phyloP scores from a whole-genome alignment of 2,797 vertebrate genomes.

The Esox lucius region DNA sequence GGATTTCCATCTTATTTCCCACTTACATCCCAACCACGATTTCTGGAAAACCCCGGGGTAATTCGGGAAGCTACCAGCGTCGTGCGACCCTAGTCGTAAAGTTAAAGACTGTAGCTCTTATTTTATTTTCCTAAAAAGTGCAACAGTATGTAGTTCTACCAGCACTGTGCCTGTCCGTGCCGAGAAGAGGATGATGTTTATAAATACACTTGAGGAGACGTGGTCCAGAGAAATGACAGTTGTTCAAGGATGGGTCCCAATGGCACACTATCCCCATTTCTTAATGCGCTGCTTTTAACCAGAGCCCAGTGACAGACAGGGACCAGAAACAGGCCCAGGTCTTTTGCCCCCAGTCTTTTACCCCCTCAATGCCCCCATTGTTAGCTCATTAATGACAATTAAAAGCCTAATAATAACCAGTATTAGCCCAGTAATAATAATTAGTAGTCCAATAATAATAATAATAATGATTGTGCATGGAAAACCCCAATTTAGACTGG shows the following conservation, averaged over 20 bases:
- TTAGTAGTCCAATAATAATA: no score
- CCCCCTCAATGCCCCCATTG: no score
- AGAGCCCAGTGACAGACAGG: background rate
- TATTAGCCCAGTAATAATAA: no score
- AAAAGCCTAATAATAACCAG: no score
- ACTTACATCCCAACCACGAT: background rate
- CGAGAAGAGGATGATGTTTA: constrained; percentile 56
- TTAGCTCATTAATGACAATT: no score
- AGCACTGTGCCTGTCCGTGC: constrained; percentile 62
- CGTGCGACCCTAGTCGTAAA: constrained; percentile 34
- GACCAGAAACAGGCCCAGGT: no score
- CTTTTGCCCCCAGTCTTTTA: no score
- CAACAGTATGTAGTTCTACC: constrained; percentile 58
- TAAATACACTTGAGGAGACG: constrained; percentile 61
- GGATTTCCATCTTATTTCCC: background rate
- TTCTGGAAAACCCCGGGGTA: background rate
- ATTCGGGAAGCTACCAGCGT: background rate
- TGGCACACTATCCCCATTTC: background rate
- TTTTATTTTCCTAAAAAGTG: constrained; percentile 68
- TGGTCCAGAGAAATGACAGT: constrained; percentile 36
- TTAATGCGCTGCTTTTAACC: background rate
- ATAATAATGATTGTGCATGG: no score
- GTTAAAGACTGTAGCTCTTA: constrained; percentile 50
- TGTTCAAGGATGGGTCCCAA: background rate
- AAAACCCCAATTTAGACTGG: no score